Conservation (phyloP, 2,113 vertebrate species). For the Psettodes erumei region DNA sequence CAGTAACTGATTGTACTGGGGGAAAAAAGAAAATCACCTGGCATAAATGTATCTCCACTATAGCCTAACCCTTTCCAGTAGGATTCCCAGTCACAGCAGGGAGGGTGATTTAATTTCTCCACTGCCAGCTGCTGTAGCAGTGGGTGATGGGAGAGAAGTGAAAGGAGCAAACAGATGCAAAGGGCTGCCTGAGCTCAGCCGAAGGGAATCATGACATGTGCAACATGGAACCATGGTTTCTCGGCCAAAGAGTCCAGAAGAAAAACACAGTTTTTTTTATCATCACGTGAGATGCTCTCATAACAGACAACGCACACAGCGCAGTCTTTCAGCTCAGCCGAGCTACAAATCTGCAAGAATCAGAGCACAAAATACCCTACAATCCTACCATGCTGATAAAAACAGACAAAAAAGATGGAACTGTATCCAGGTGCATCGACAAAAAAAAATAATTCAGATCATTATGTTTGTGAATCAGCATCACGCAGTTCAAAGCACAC, state of each 20-base stretch:
- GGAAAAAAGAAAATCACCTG: constrained; percentile 10
- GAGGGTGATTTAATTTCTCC: constrained; percentile 20
- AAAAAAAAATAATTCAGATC: constrained; percentile 37
- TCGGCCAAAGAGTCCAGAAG: not conserved
- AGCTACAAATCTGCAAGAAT: not conserved
- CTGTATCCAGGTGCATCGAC: constrained; percentile 4
- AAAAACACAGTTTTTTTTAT: too few species aligned
- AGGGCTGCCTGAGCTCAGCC: constrained; percentile 22
- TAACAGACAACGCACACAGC: not conserved
- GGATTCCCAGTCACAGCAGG: constrained; percentile 9
- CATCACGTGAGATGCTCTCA: not conserved
- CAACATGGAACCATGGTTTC: not conserved
- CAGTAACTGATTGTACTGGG: constrained; percentile 5
- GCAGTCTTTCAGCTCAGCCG: not conserved
- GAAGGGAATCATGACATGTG: constrained; percentile 6
- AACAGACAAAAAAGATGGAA: not conserved
- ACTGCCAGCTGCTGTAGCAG: constrained; percentile 27
- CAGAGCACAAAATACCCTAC: not conserved
- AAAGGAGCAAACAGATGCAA: constrained; percentile 20
- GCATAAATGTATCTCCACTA: constrained; percentile 34
- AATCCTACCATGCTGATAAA: not conserved
- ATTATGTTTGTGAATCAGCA: constrained; percentile 27
- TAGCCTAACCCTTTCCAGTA: constrained; percentile 18
- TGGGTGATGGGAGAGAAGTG: constrained; percentile 21
- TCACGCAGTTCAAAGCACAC: constrained; percentile 23